A percentile compares a stretch with the other conserved stretches of the same genome.
These are phyloP conservation scores for Ptychodera flava DNA, from an alignment of 35 echinoderm and acorn worm genomes.

Conservation along the genomic window DNA sequence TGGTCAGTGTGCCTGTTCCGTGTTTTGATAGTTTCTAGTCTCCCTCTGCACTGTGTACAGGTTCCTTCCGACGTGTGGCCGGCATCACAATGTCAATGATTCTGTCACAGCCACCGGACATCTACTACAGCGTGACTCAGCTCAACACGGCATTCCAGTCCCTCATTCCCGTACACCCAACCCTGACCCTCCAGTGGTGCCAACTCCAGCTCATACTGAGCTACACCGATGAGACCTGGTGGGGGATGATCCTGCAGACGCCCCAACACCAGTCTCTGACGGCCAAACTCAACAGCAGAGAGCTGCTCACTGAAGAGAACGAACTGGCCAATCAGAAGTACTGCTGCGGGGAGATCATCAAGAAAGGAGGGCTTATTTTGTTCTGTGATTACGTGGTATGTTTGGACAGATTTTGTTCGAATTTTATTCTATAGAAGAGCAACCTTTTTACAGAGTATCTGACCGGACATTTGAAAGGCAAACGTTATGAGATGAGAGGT, in stretches of 20 bases:
- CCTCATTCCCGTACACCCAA: constrained; percentile 57
- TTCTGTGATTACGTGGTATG: constrained; percentile 97
- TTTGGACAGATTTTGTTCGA: neutral
- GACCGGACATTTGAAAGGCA: too few species aligned
- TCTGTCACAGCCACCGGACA: constrained; percentile 43
- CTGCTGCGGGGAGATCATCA: constrained; percentile 63
- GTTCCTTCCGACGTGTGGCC: constrained; percentile 73
- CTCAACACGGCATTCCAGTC: constrained; percentile 61
- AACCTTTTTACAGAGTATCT: too few species aligned
- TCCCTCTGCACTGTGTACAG: too few species aligned
- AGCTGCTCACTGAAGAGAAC: constrained; percentile 64
- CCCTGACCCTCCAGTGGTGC: constrained; percentile 88
- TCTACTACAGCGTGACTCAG: constrained; percentile 53
- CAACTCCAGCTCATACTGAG: constrained; percentile 82
- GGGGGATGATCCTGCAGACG: constrained; percentile 69
- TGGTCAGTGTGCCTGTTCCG: too few species aligned
- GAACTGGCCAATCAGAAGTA: constrained; percentile 6
- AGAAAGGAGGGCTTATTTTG: constrained; percentile 75
- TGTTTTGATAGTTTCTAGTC: too few species aligned
- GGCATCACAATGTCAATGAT: constrained; percentile 53
- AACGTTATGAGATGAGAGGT: too few species aligned
- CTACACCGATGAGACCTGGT: constrained; percentile 64
- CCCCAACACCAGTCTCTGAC: constrained; percentile 59
- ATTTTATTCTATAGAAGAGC: too few species aligned
- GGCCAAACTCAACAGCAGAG: constrained; percentile 68